Evolutionary conservation across 2,888 invertebrate genomes (phyloP), one percentile per base, ranked within the genome.

Genomic region (Lacanobia oleracea): DNA sequence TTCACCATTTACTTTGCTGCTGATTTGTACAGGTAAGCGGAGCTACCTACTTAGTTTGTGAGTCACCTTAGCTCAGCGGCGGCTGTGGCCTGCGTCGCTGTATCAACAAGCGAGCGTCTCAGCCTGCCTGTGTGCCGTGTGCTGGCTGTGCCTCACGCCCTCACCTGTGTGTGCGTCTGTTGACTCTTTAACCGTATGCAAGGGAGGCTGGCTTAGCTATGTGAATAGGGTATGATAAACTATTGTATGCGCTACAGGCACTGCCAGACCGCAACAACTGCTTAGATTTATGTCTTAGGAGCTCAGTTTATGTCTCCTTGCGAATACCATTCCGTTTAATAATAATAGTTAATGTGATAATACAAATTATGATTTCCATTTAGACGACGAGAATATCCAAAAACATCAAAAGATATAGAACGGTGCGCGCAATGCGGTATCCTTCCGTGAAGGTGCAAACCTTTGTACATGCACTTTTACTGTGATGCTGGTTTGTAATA

Each of bases 11-110:
- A 91, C 91, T 91, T 91, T 94, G 92, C 90, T 95, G 93, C 90
- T 95, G 92, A 93, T 95, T 91, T 94, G 94, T 92, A 90, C 95
- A 94, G 95, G 95, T 96, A 95, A 95, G 95, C 91, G 92, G 89
- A 87, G 90, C 88, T 90, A 86, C 91, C 90, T 91, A 91, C 91
- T 91, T 92, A 91, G 86, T 93, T 92, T 93, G 93, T 93, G 94
- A 94, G 88, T 94, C 93, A 93, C 91, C 88, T 91, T 88, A 88
- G 88, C 86, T 86, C 86, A 86, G 88, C 87, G 9, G 16, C 43
- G 43, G 43, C 43, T 40, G 40, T 10, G 40, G 40, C 40, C 43
- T 86, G 88, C 86, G 88, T 86, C 86, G 89, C 86, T 88, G 86
- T 90, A 89, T 90, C 89, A 91, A 89, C 90, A 89, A 87, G 82